Conservation (phyloP, 2,113 vertebrate species). For the Etheostoma spectabile region DNA sequence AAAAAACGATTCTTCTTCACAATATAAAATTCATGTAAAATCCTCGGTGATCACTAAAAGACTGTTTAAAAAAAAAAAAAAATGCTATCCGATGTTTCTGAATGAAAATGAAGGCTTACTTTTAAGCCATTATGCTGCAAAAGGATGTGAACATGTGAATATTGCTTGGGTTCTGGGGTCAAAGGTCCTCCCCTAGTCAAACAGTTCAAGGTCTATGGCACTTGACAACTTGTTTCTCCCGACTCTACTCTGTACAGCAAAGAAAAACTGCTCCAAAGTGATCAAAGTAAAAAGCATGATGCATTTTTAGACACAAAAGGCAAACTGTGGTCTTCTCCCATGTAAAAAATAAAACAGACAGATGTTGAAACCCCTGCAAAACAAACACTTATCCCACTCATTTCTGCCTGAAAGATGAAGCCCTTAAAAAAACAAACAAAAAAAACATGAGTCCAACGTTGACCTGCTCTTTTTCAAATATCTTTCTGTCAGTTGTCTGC, state of each 20-base stretch:
- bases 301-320: slow-evolving; percentile 86
- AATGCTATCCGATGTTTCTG: slow-evolving; percentile 62
- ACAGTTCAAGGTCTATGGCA: slow-evolving; percentile 97
- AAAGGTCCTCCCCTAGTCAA: slow-evolving; percentile 80
- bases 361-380: slow-evolving; percentile 84
- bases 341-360: slow-evolving; percentile 44
- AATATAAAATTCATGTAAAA: slow-evolving; percentile 85
- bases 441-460: slow-evolving; percentile 60
- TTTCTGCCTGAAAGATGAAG: slow-evolving; percentile 85
- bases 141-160: slow-evolving; percentile 69
- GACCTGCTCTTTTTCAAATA: slow-evolving; percentile 61
- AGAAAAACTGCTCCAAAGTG: slow-evolving; percentile 31
- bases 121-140: slow-evolving; percentile 68
- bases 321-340: slow-evolving; percentile 88
- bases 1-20: slow-evolving; percentile 70
- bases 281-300: slow-evolving; percentile 79
- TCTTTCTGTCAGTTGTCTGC: slow-evolving; percentile 47
- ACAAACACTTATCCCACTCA: slow-evolving; percentile 71
- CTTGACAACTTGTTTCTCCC: slow-evolving; percentile 86
- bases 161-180: slow-evolving; percentile 83
- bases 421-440: slow-evolving; percentile 77
- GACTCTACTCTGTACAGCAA: slow-evolving; percentile 54
- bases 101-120: slow-evolving; percentile 81
- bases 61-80: slow-evolving; percentile 79
- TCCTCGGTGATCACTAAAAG: slow-evolving; percentile 80